Evolutionary conservation across 2,888 invertebrate species (phyloP), one percentile per base, ranked within the genome.

Genomic region (Rotaria magnacalcarata): DNA sequence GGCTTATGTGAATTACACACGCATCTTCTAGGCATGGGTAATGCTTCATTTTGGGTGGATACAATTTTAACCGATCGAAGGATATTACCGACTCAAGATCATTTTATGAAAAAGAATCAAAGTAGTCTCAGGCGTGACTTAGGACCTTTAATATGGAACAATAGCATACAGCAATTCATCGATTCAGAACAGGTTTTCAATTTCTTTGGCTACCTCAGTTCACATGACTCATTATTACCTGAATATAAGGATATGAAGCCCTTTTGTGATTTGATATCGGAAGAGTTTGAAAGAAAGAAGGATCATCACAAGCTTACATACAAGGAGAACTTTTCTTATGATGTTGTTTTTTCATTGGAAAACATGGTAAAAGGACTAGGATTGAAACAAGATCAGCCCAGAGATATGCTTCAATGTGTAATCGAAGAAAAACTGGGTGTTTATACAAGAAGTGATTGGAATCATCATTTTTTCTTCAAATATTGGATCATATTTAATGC

Each of bases 401-500:
- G 24, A 21, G 75, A 75, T 47, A 19, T 75, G 8, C 10, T 24
- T 7, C 75, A 75, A 24, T 16, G 19, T 19, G 5, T 24, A 5
- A 11, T 75, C 0, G 47, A 43, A 43, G 75, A 75, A 75, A 75
- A 75, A 43, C n/a, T 75, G 16, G 75, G 75, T n/a, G 8, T 43
- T 24, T n/a, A 75, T 24, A 21, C 47, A 47, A 21, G 43, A 47
- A 75, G 5, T 24, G n/a, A 21, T 43, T 24, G 24, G 6, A 19
- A 21, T 11, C 1, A 6, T 16, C 6, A 24, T 43, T 24, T 24
- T 19, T 34, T 41, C 2, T 74, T 74, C 14, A 74, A 74, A 19
- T 19, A 74, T 19, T 75, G 47, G 41, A 75, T 75, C 6, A 47
- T 75, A 24, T 75, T 75, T 75, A 75, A 75, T 75, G 21, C 75